phyloP scores from a whole-genome alignment of 2,797 vertebrate species.

The Enteromius radiatus region DNA sequence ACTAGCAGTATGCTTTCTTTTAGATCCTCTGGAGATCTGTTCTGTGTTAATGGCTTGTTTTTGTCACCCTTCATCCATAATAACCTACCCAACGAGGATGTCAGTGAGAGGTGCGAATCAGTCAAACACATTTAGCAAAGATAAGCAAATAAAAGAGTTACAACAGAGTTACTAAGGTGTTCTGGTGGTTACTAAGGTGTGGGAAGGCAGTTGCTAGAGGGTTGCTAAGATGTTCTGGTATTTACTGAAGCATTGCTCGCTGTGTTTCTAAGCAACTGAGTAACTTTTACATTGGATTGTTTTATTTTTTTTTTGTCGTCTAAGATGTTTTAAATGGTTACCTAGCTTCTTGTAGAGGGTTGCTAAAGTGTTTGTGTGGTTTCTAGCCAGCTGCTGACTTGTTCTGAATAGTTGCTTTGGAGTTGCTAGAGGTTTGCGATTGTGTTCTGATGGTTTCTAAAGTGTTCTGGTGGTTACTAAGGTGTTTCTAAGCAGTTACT shows the following conservation, averaged over 20 bases:
- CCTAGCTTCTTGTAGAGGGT: background rate
- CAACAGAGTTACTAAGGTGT: background rate
- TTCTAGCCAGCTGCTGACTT: background rate
- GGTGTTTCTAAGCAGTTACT: too few species aligned
- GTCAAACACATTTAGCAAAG: conserved; percentile 2
- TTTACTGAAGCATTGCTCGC: background rate
- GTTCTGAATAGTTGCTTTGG: background rate
- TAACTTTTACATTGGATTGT: too few species aligned
- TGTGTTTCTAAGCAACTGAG: background rate
- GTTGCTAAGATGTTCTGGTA: background rate
- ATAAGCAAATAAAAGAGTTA: conserved; percentile 14
- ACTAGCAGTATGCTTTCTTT: background rate
- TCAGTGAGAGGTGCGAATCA: background rate
- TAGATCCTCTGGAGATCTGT: conserved; percentile 15
- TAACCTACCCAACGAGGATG: background rate
- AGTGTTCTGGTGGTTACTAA: too few species aligned
- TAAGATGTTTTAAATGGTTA: background rate
- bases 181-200: background rate
- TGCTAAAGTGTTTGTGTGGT: background rate
- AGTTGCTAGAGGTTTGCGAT: background rate
- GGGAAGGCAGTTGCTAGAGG: background rate
- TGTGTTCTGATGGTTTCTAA: background rate
- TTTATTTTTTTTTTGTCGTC: too few species aligned
- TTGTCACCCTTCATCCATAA: background rate
- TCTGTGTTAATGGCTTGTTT: conserved; percentile 3